These are phyloP conservation scores for Halichoeres trimaculatus DNA, from an alignment of 2,113 vertebrate species.

Conservation along the genomic window DNA sequence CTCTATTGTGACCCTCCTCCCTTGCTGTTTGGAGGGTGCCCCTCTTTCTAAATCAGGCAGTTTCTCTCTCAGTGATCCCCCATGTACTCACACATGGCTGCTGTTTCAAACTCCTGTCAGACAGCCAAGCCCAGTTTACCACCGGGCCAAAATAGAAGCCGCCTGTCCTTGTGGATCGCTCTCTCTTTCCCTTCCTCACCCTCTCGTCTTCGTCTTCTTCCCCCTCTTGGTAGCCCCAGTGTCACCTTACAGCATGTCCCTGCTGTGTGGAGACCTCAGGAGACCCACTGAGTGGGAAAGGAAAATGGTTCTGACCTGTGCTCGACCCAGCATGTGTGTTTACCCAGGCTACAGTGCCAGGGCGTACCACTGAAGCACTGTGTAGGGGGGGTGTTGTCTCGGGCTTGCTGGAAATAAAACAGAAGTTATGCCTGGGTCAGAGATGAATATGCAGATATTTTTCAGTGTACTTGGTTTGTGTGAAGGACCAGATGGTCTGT, in stretches of 20 bases:
- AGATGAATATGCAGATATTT: slow-evolving; percentile 40
- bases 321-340: slow-evolving; percentile 58
- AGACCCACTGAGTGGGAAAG: slow-evolving; percentile 39
- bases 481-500: slow-evolving; percentile 16
- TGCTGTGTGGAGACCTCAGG: slow-evolving; percentile 7
- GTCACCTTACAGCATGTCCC: slow-evolving; percentile 61
- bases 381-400: slow-evolving; percentile 7
- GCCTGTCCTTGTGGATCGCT: slow-evolving; percentile 48
- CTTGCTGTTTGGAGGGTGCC: slow-evolving; percentile 15
- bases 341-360: slow-evolving; percentile 21
- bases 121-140: slow-evolving; percentile 55
- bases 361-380: slow-evolving; percentile 8
- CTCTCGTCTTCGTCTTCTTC: neutral
- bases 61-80: slow-evolving; percentile 15
- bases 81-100: slow-evolving; percentile 10
- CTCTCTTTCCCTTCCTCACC: slow-evolving; percentile 18
- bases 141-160: slow-evolving; percentile 65
- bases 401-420: slow-evolving; percentile 21
- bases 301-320: slow-evolving; percentile 63
- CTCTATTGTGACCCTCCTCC: neutral
- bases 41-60: slow-evolving; percentile 49
- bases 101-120: slow-evolving; percentile 44
- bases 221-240: slow-evolving; percentile 27
- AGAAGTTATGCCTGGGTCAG: slow-evolving; percentile 12
- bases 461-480: neutral